Conservation (phyloP, 1,140 invertebrate species). For the Drosophila setifemur region DNA sequence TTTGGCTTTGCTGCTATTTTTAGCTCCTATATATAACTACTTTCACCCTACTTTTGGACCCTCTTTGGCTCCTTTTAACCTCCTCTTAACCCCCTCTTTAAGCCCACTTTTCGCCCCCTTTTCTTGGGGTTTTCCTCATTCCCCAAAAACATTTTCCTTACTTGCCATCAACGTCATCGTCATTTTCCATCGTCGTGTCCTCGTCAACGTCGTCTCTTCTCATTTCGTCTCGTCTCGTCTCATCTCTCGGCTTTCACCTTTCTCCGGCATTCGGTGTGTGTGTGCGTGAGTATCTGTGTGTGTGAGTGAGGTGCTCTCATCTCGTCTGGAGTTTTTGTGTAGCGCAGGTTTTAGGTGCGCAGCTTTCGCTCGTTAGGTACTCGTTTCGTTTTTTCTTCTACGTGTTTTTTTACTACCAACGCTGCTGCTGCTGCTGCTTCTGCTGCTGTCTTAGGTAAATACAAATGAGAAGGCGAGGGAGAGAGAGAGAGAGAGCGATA, state of each 20-base stretch:
- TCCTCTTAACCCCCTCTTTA: conserved; percentile 1
- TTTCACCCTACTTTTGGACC: neutral
- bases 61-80: neutral
- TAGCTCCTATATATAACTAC: neutral
- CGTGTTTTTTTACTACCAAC: conserved; percentile 25
- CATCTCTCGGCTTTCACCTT: conserved; percentile 69
- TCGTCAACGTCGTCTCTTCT: conserved; percentile 54
- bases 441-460: conserved; percentile 77
- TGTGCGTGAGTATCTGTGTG: conserved; percentile 27
- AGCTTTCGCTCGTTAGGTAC: conserved; percentile 72
- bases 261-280: conserved; percentile 9
- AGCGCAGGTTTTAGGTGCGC: conserved; percentile 66
- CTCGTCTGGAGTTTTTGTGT: conserved; percentile 64
- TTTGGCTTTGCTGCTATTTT: no score
- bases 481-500: conserved; percentile 30
- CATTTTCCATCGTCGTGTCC: conserved; percentile 44
- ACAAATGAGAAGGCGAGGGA: conserved; percentile 68
- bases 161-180: conserved; percentile 30
- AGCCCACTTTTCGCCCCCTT: conserved; percentile 8
- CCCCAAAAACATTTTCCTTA: neutral
- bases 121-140: neutral
- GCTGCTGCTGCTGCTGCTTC: conserved; percentile 15
- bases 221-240: conserved; percentile 51
- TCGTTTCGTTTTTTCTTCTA: conserved; percentile 42
- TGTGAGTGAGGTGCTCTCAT: conserved; percentile 54